Conservation (phyloP, 2,113 vertebrate species). For the Vanacampus margaritifer region DNA sequence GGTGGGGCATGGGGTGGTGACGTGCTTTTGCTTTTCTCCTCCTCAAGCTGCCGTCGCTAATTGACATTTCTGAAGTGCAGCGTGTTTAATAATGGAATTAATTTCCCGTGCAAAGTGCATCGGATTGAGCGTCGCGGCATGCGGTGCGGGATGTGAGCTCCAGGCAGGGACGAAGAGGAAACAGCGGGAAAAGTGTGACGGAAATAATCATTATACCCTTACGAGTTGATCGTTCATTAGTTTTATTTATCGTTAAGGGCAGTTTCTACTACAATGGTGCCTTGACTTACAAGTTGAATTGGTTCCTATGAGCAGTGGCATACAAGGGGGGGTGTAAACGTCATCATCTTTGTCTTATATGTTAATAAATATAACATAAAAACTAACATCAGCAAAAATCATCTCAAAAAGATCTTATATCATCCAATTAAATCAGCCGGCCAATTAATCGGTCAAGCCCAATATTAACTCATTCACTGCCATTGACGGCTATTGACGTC, state of each 20-base stretch:
- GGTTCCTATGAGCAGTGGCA: background rate
- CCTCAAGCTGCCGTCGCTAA: slow-evolving; percentile 63
- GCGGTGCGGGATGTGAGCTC: slow-evolving; percentile 32
- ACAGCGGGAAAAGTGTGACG: slow-evolving; percentile 25
- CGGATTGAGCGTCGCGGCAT: slow-evolving; percentile 65
- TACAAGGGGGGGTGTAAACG: too few relatives aligned
- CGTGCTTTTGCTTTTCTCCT: slow-evolving; percentile 54
- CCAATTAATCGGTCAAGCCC: too few relatives aligned
- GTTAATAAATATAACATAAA: too few relatives aligned
- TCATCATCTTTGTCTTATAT: too few relatives aligned
- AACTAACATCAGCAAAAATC: too few relatives aligned
- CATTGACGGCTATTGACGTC: too few relatives aligned
- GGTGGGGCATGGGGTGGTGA: slow-evolving; percentile 18
- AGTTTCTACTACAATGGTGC: background rate
- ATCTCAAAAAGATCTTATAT: too few relatives aligned
- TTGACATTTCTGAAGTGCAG: slow-evolving; percentile 78
- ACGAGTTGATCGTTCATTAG: slow-evolving; percentile 24
- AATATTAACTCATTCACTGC: too few relatives aligned
- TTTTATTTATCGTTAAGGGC: slow-evolving; percentile 9
- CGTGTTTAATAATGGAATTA: slow-evolving; percentile 80
- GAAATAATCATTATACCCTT: slow-evolving; percentile 25
- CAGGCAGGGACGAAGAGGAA: slow-evolving; percentile 29
- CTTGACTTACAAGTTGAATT: background rate
- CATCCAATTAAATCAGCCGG: too few relatives aligned
- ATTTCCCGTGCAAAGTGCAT: slow-evolving; percentile 76